Conservation (phyloP, 2,113 vertebrate genomes). For the Donacobius atricapilla region DNA sequence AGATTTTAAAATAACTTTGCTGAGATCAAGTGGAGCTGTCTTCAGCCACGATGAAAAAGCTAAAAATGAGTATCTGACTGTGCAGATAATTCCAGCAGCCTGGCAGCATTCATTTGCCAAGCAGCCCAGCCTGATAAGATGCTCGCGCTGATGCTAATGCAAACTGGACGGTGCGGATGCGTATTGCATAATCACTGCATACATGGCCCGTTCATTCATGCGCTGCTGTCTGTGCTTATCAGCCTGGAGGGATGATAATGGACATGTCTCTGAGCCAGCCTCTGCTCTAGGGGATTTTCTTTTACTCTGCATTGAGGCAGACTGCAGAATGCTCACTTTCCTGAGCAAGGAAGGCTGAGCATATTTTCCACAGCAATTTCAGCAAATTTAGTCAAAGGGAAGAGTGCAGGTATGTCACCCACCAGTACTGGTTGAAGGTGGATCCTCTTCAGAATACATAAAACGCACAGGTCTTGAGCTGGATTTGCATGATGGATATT, state of each 20-base stretch:
- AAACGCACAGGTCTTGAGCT: background rate
- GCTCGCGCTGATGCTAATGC: background rate
- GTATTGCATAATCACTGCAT: background rate
- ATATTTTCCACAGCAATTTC: background rate
- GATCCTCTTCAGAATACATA: background rate
- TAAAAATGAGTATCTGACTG: conserved; percentile 52
- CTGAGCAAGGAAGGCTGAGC: background rate
- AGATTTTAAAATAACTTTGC: conserved; percentile 69
- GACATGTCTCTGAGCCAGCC: background rate
- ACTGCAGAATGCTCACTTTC: background rate
- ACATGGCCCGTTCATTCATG: background rate
- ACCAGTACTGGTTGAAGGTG: background rate
- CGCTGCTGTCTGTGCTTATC: background rate
- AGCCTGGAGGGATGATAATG: background rate
- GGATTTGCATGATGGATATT: background rate
- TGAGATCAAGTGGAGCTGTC: conserved; percentile 59
- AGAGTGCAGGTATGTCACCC: background rate
- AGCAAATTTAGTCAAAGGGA: background rate
- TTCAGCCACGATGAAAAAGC: conserved; percentile 55
- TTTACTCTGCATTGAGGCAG: background rate
- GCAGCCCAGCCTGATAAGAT: conserved; percentile 26
- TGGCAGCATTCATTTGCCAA: conserved; percentile 5
- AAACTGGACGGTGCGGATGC: background rate
- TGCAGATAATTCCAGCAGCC: conserved; percentile 46
- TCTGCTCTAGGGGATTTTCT: background rate